Base-by-base conservation (phyloP, 1,140 invertebrate genomes). In the Meloidogyne chitwoodi region DNA sequence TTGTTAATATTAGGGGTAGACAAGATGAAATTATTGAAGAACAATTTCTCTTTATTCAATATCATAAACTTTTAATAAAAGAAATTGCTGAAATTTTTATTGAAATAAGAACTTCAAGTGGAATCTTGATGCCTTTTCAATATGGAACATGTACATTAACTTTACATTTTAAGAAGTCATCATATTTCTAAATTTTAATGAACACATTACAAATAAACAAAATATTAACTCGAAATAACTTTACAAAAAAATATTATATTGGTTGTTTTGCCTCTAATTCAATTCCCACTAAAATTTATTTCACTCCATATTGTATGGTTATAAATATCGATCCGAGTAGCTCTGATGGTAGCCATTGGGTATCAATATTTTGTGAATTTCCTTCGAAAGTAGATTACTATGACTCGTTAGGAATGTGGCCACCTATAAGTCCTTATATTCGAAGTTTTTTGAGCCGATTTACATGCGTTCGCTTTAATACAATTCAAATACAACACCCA, bases 31-130 rank as follows among this genome's bases (percentile, higher is more conserved):
- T 76, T 26, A 16, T 75, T 19, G 74, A 76, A 10, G 72, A 76
- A 19, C 11, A 12, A 10, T 76, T 34, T 29, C 27, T 31, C n/a
- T 27, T 56, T 27, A 56, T 76, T 8, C 74, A 76, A 29, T 76
- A 76, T 64, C 74, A 76, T 62, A 11, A 56, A 14, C 74, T 76
- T 19, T 34, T 76, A 24, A 63, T 24, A 14, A 76, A 76, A 22
- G 74, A 76, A 64, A 65, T 76, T 34, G 2, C 41, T 19, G 74
- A 76, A 61, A 76, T 76, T 77, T 29, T 29, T 27, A 65, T 76
- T 22, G 72, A 76, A 24, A 77, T 76, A 14, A 14, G 75, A 22
- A 76, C 70, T 8, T n/a, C 70, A 11, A 12, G 29, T 31, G 62
- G 62, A 8, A 22, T 22, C 8, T 22, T 72, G 10, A 61, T 26